Evolutionary conservation across 2,797 vertebrate genomes (phyloP).

Genomic region (Propithecus perrieri): DNA sequence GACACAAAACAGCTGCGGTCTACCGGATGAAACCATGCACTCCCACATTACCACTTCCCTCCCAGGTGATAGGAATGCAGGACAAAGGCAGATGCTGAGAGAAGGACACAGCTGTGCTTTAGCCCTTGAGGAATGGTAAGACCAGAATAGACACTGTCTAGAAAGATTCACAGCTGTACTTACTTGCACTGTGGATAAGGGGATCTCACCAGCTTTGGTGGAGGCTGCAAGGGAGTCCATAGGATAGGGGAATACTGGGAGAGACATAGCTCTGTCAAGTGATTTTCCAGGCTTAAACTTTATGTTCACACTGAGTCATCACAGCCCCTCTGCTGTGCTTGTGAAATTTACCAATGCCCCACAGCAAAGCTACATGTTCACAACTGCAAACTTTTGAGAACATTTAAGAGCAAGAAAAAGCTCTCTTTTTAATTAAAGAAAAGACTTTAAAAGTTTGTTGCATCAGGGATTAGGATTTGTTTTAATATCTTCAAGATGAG

Average conservation of each 20-base stretch:
- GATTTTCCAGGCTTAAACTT: not conserved
- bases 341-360: not conserved
- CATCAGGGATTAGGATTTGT: not conserved
- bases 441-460: not conserved
- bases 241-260: not conserved
- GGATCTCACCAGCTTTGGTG: not conserved
- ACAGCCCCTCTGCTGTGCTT: not conserved
- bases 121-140: not conserved
- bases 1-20: not conserved
- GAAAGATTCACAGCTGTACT: not conserved
- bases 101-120: not conserved
- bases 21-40: not conserved
- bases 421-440: not conserved
- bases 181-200: not conserved
- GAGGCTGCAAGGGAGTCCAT: not conserved
- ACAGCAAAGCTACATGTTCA: not conserved
- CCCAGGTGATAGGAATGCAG: fast-evolving
- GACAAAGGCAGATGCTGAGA: not conserved
- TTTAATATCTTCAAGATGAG: not conserved
- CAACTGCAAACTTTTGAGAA: not conserved
- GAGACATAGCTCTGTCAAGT: not conserved
- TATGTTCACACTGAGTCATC: not conserved
- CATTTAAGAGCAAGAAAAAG: not conserved
- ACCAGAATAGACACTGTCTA: not conserved
- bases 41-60: not conserved